Evolutionary conservation across 2,797 vertebrate genomes (phyloP), one percentile per base, ranked within the genome.

Genomic region (Danio kyathit): DNA sequence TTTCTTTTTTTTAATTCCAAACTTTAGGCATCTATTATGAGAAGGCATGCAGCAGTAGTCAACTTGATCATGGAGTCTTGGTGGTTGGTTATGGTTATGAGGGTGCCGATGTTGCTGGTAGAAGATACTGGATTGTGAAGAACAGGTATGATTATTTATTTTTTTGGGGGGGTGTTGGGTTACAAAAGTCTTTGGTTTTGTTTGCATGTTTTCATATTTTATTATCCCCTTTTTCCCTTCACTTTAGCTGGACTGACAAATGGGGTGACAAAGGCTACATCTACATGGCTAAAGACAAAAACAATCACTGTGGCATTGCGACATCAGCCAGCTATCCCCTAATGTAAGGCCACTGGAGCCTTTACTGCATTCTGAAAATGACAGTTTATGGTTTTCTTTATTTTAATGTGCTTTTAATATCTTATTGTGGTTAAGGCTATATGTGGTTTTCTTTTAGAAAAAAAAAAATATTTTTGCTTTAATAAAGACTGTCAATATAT

Each of bases 81-180:
- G 92, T 94, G 54, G 93, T 96, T 60, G 95, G 95, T n/a, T 96
- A 95, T 79, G 95, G 95, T 49, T 89, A 79, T 89, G 88, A 95
- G 21, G 91, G 85, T 10, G 78, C 86, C 51, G 91, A 93, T 80
- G 87, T 86, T 46, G 88, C 92, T 81, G 90, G 88, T 1, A 93
- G 88, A 67, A 94, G 93, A 80, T 96, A 89, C 52, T 96, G 95
- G 95, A 91, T 94, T 87, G 88, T 95, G 73, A 96, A 96, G 87
- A 96, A 96, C 93, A 96, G 95, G 95, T 95, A 73, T 16, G 17
- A 21, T n/a, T n/a, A n/a, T n/a, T n/a, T n/a, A n/a, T n/a, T n/a
- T n/a, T n/a, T n/a, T n/a, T n/a, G n/a, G n/a, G n/a, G n/a, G n/a
- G n/a, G n/a, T n/a, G n/a, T n/a, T n/a, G 56, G 8, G 10, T 51